phyloP scores from a whole-genome alignment of 2,888 invertebrate species.

The Eucera pruinosa region DNA sequence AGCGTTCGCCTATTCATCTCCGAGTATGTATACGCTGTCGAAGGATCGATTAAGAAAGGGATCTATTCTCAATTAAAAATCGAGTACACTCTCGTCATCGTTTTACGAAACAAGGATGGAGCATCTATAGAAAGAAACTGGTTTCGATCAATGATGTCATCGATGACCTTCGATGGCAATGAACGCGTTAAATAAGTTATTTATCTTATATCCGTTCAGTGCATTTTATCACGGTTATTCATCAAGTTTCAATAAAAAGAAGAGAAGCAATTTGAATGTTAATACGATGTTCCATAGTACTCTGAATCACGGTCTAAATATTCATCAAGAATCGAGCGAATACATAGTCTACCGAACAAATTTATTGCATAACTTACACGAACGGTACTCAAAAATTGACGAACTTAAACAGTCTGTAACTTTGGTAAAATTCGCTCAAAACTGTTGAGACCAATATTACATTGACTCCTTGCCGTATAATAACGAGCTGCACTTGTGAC shows the following conservation, averaged over 20 bases:
- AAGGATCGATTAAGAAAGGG: neutral
- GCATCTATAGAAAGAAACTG: neutral
- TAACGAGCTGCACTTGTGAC: no score
- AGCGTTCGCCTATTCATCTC: neutral
- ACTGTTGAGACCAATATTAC: no score
- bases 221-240: neutral
- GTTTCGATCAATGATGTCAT: neutral
- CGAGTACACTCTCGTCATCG: neutral
- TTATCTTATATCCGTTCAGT: neutral
- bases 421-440: no score
- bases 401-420: no score
- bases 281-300: neutral
- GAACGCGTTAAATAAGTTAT: conserved; percentile 7
- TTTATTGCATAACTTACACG: no score
- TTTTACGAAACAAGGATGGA: neutral
- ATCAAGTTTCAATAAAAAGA: neutral
- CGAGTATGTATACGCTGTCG: neutral
- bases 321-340: neutral
- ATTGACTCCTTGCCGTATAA: no score
- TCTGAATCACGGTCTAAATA: neutral
- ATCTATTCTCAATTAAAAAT: neutral
- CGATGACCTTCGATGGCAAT: neutral
- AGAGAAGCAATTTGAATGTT: neutral
- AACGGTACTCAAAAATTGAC: no score
- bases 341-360: no score